A percentile compares a stretch with the other conserved stretches of the same genome.
Conservation (phyloP, 2,888 invertebrate genomes). For the Entomobrya proxima region DNA sequence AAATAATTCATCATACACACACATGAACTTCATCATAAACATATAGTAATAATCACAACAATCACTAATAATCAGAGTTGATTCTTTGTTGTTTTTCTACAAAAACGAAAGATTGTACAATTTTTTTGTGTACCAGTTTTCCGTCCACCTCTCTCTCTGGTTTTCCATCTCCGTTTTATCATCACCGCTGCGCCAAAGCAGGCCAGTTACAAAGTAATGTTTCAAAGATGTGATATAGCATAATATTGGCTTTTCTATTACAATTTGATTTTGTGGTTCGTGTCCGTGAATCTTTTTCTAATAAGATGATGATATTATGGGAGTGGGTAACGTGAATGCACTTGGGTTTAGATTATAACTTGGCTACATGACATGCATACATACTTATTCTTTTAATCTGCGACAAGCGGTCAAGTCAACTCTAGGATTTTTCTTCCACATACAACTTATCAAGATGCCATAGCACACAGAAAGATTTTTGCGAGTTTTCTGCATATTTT, state of each 20-base stretch:
- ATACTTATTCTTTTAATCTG: neutral
- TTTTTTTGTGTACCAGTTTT: conserved; percentile 35
- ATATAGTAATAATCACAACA: conserved; percentile 20
- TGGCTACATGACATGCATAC: conserved; percentile 9
- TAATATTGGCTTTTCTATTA: conserved; percentile 3
- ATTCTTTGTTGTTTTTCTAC: conserved; percentile 22
- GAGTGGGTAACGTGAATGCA: conserved; percentile 53
- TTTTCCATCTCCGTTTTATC: neutral
- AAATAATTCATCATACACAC: conserved; percentile 56
- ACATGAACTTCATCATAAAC: conserved; percentile 49
- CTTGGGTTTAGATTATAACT: neutral
- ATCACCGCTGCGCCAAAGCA: neutral
- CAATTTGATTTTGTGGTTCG: conserved; percentile 1
- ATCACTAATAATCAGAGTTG: too few species aligned
- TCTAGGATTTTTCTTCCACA: neutral
- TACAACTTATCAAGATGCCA: too few species aligned
- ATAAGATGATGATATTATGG: too few species aligned
- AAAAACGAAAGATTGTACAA: conserved; percentile 6
- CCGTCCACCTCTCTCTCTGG: neutral
- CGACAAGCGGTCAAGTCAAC: neutral
- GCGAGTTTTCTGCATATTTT: too few species aligned
- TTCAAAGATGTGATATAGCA: neutral
- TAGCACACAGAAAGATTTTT: too few species aligned
- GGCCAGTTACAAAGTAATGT: neutral
- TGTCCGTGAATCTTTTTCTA: conserved; percentile 47